These are phyloP conservation scores for Tragelaphus eurycerus DNA, from an alignment of 2,797 vertebrate genomes.

Conservation along the genomic window DNA sequence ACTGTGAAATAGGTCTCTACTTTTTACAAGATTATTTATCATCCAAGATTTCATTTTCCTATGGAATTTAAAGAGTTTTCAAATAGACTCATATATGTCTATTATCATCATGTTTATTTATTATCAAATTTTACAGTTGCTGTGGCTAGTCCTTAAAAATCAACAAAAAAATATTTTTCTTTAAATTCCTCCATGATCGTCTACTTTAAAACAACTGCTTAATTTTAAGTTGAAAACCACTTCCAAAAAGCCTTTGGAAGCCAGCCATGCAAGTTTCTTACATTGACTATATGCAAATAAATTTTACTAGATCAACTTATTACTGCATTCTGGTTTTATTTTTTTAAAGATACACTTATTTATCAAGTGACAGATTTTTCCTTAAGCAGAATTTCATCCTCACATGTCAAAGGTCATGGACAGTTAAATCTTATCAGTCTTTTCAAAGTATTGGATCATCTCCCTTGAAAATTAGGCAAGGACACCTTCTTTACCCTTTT, in stretches of 20 bases:
- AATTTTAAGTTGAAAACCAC: conserved; percentile 45
- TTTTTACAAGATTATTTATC: conserved; percentile 14
- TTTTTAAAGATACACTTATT: neutral
- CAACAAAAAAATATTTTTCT: neutral
- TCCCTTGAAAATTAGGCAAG: conserved; percentile 37
- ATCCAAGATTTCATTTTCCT: neutral
- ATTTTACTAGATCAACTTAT: conserved; percentile 21
- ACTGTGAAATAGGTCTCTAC: neutral
- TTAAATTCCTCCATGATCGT: neutral
- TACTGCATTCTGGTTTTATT: neutral
- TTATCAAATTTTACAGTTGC: neutral
- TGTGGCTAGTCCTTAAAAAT: neutral
- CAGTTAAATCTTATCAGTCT: neutral
- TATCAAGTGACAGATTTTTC: neutral
- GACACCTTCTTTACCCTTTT: conserved; percentile 11
- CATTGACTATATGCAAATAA: conserved; percentile 32
- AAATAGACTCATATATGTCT: neutral
- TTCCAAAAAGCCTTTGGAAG: neutral
- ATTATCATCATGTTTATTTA: neutral
- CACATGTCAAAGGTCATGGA: neutral
- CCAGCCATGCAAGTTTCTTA: conserved; percentile 5
- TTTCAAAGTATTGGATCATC: neutral
- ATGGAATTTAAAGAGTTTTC: conserved; percentile 33
- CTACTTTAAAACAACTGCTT: neutral
- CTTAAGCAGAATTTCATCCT: conserved; percentile 23